Conservation (phyloP, 2,797 vertebrate genomes). For the Syngnathus rostellatus region DNA sequence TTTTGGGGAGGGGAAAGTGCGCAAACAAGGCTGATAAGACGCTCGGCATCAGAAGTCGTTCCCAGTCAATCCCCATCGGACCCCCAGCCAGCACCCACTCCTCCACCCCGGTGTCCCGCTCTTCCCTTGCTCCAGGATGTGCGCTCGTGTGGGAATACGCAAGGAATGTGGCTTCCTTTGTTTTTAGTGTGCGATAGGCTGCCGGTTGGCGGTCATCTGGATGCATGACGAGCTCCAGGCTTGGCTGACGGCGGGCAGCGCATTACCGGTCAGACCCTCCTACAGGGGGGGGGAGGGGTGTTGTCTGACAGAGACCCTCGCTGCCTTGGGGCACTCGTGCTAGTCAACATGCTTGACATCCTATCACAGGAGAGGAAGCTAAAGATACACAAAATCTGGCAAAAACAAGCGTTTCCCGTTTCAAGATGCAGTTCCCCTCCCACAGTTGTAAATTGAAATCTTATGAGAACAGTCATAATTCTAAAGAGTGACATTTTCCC, state of each 20-base stretch:
- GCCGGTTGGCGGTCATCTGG: conserved; percentile 54
- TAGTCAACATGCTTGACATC: conserved; percentile 19
- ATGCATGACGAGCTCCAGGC: conserved; percentile 55
- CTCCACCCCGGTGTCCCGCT: conserved; percentile 43
- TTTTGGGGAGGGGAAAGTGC: conserved; percentile 25
- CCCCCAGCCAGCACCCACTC: conserved; percentile 12
- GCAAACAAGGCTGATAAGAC: conserved; percentile 66
- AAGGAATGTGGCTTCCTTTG: conserved; percentile 71
- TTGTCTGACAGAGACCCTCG: conserved; percentile 43
- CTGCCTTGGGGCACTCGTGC: conserved; percentile 21
- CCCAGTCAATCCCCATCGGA: conserved; percentile 56
- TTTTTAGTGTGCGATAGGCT: conserved; percentile 57
- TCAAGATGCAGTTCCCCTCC: background rate
- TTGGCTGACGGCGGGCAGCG: conserved; percentile 46
- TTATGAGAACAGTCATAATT: background rate
- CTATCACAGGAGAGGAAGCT: conserved; percentile 13
- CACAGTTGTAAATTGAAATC: background rate
- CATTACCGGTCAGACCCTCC: conserved; percentile 53
- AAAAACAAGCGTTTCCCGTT: background rate
- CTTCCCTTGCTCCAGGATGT: conserved; percentile 67
- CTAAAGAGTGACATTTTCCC: no score
- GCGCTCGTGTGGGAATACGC: conserved; percentile 68
- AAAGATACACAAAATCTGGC: background rate
- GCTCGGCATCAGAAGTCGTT: conserved; percentile 64
- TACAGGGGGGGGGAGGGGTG: conserved; percentile 45